phyloP scores from a whole-genome alignment of 1,140 invertebrate genomes.

The Steinernema khuongi region DNA sequence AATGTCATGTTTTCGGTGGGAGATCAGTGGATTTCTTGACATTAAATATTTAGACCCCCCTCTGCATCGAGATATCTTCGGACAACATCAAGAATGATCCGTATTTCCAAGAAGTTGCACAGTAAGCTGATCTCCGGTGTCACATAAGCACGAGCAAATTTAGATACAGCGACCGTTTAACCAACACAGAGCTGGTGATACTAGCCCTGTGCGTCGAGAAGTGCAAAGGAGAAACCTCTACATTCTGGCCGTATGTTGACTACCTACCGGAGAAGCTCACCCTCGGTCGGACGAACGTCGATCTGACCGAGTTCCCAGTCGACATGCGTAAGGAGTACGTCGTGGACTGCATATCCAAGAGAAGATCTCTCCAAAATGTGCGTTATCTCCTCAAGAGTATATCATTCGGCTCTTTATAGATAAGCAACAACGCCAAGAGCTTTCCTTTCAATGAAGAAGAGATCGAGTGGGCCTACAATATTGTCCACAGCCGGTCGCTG shows the following conservation, averaged over 20 bases:
- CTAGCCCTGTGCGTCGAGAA: not conserved
- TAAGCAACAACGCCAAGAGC: too few species aligned
- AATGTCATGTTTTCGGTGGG: too few species aligned
- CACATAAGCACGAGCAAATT: not conserved
- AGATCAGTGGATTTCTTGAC: too few species aligned
- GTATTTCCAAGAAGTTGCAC: not conserved
- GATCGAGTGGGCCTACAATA: too few species aligned
- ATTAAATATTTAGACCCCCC: not conserved
- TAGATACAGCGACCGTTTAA: not conserved
- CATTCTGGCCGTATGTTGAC: not conserved
- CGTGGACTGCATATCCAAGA: not conserved
- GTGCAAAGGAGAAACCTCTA: not conserved
- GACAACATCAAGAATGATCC: not conserved
- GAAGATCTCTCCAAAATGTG: too few species aligned
- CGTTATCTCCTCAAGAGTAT: too few species aligned
- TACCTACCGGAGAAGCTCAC: not conserved
- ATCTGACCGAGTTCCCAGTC: not conserved
- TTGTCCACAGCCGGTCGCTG: too few species aligned
- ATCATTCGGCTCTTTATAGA: too few species aligned
- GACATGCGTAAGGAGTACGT: not conserved
- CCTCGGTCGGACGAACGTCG: not conserved
- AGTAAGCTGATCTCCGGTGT: not conserved
- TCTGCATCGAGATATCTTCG: not conserved
- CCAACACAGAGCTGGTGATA: not conserved
- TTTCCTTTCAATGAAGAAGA: too few species aligned